Percentiles rank a stretch among this genome's conserved stretches.
phyloP scores from a whole-genome alignment of 1,140 invertebrate species.

The Drosophila ogumai region DNA sequence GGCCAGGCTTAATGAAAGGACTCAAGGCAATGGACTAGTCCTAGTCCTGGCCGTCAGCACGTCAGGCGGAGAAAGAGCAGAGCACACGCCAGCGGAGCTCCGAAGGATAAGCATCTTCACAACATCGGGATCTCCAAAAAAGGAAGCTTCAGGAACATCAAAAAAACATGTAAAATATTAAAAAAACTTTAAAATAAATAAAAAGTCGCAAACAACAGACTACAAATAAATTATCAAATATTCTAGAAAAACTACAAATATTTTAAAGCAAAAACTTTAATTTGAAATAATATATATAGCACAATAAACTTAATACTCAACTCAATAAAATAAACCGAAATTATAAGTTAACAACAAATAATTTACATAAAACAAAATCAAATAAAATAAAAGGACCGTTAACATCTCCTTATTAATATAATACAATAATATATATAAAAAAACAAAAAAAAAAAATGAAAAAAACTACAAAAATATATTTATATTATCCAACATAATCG shows the following conservation, averaged over 20 bases:
- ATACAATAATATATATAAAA: background rate
- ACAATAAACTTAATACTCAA: background rate
- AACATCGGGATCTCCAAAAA: slow-evolving; percentile 18
- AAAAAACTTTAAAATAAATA: background rate
- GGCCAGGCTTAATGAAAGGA: slow-evolving; percentile 55
- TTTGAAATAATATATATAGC: slow-evolving; percentile 3
- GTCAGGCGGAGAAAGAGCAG: slow-evolving; percentile 17
- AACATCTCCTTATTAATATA: slow-evolving; percentile 1
- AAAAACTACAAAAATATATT: background rate
- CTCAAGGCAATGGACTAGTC: slow-evolving; percentile 32
- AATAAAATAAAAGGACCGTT: background rate
- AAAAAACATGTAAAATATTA: slow-evolving; percentile 18
- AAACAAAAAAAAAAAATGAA: too few species aligned
- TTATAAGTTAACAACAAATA: background rate
- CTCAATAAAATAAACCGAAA: background rate
- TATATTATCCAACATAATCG: slow-evolving; percentile 11
- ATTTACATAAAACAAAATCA: background rate
- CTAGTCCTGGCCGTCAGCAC: slow-evolving; percentile 35
- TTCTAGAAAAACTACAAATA: slow-evolving; percentile 12
- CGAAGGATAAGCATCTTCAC: slow-evolving; percentile 67
- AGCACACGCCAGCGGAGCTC: slow-evolving; percentile 62
- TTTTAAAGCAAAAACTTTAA: slow-evolving; percentile 7
- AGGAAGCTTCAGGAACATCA: slow-evolving; percentile 8
- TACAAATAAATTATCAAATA: background rate
- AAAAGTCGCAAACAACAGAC: background rate